phyloP scores from a whole-genome alignment of 1,140 invertebrate species.

The Elysia chlorotica region DNA sequence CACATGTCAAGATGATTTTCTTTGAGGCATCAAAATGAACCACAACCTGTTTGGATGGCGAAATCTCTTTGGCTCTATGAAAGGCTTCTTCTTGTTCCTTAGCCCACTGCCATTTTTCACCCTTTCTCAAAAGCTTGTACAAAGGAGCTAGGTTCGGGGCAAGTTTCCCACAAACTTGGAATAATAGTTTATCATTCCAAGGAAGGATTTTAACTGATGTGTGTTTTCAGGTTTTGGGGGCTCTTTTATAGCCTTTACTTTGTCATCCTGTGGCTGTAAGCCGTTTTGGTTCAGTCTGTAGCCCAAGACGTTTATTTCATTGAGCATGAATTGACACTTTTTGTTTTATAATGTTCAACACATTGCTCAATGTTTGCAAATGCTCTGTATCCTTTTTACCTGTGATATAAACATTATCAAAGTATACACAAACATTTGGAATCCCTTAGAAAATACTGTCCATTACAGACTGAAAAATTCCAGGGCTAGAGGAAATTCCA shows the following conservation, averaged over 20 bases:
- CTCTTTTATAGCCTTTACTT: not conserved
- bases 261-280: not conserved
- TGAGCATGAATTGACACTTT: slow-evolving; percentile 21
- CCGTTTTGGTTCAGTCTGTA: not conserved
- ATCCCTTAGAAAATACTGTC: slow-evolving; percentile 46
- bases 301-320: not conserved
- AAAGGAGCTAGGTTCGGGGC: not conserved
- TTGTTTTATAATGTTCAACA: slow-evolving; percentile 23
- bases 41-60: not conserved
- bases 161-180: not conserved
- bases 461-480: slow-evolving; percentile 64
- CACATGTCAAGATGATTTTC: not conserved
- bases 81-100: not conserved
- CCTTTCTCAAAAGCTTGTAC: not conserved
- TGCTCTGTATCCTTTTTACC: slow-evolving; percentile 27
- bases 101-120: not conserved
- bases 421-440: not conserved
- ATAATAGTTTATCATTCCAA: not conserved
- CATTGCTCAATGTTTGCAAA: slow-evolving; percentile 24
- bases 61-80: not conserved
- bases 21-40: not conserved
- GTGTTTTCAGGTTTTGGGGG: not conserved
- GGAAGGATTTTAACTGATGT: not conserved
- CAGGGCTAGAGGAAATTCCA: slow-evolving; percentile 63
- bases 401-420: slow-evolving; percentile 43